Evolutionary conservation across 2,888 invertebrate species (phyloP), one percentile per base, ranked within the genome.

Genomic region (Trissoscelio sp.): DNA sequence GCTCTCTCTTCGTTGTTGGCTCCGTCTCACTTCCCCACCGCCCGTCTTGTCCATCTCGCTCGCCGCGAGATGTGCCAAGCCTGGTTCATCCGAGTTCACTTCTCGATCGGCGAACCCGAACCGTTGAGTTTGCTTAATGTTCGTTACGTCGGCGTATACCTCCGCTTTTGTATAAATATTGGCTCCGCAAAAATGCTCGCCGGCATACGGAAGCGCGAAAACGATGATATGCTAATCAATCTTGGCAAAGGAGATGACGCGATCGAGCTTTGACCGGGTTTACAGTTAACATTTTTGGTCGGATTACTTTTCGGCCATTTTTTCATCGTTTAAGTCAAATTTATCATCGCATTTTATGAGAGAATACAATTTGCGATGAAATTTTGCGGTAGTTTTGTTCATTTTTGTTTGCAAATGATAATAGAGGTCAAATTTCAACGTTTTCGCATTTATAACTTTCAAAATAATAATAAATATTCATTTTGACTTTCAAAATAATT

Each of bases 61-160:
- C 77, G 78, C 67, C 69, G 51, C 78, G 74, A 81, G 77, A 78
- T 78, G 81, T 77, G 81, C 84, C 83, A 84, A 85, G 86, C 85
- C 84, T 87, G 88, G 89, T 89, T 90, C 89, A 89, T 86, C 87
- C 89, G 89, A 90, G 90, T 89, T 89, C 89, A 89, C 87, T 87
- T 84, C 86, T 87, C 89, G 89, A 89, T 88, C 89, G 89, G 86
- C 89, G 88, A 90, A 90, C 89, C 87, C 89, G 85, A 85, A 86
- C 84, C 79, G 83, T 80, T 78, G 82, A 66, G 78, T 82, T 74
- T 67, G 80, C 79, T 80, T 77, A 77, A 75, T 77, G 85, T 80
- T 79, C 57, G 72, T 70, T 73, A 70, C 70, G 79, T 80, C 83
- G 81, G 70, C 79, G 79, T 66, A 79, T 34, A 31, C 81, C 81